Base-by-base conservation (phyloP, 2,113 vertebrate genomes). In the Psilopsiagon aurifrons region DNA sequence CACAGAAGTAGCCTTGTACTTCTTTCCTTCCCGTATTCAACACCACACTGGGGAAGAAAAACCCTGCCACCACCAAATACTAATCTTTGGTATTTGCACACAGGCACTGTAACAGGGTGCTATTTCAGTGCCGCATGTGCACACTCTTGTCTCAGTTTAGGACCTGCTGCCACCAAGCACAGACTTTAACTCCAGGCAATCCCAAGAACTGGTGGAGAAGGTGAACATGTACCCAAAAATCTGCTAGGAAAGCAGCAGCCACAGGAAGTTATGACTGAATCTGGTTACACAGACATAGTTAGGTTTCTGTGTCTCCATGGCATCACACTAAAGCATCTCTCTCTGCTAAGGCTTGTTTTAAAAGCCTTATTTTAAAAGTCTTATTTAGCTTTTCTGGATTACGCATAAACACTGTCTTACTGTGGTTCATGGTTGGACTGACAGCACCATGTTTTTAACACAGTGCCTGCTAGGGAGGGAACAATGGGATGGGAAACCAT, bases 111-210 rank as follows among this genome's bases (percentile, higher is more conserved):
- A 44, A 74, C 31, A 78, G 37, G 14, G 37, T 22, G 27, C 22
- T 29, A 20, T 13, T 87, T 78, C 74, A 70, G 82, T 37, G 43
- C 43, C 49, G 16, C 22, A 27, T 4, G 20, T 33, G 49, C 57
- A n/a, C 0, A 9, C n/a, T 70, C 46, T 23, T 23, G 4, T 25
- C 62, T 85, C 43, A 74, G 18, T 37, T 83, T 44, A 20, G 39
- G 57, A 66, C 11, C n/a, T 59, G 46, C 55, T 6, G 4, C 22
- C 37, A 33, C 6, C 0, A 0, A 62, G 37, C 2, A 11, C n/a
- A 57, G 35, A 29, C 13, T 41, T 66, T 7, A 81, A 67, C 66
- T 43, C 25, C 7, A 44, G 87, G 33, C 52, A 41, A 37, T 33
- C 47, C 41, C 64, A 63, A 75, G 31, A 67, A 46, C 54, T 51